Base-by-base conservation (phyloP, 2,888 invertebrate species). In the Lepetodrilus schrolli region DNA sequence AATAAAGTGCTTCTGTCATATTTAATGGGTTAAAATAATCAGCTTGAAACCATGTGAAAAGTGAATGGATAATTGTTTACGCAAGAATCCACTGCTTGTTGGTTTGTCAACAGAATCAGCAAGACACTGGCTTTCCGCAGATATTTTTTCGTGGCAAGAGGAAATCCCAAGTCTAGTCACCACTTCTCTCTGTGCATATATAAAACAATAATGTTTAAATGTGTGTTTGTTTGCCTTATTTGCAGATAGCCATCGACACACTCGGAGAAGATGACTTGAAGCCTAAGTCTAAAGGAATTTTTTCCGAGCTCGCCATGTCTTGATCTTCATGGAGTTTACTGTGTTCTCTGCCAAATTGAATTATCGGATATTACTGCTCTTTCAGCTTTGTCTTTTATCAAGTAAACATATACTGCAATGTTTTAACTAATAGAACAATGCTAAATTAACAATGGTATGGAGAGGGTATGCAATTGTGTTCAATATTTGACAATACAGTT, bases 241-340 rank as follows among this genome's bases (percentile, higher is more conserved):
- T 81, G 5, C 82, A 88, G 85, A 80, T 88, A 80, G 87, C 88
- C 2, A 74, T 83, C 2, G 89, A 89, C 43, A 86, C 85, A 3
- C 75, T 90, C 4, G 88, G 88, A 5, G 89, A 89, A 73, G 88
- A 89, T n/a, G 86, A 87, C 23, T 79, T 77, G n/a, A 80, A 79
- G 70, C 74, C 82, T 5, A 82, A 79, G 74, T 82, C 82, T 4
- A 78, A 79, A 34, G 88, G 88, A 65, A 82, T 88, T 17, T 87
- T 87, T 73, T 79, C 83, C 26, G 84, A 87, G 23, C 80, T 88
- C 34, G 78, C 82, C n/a, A 26, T 21, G 30, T 51, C 70, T 13
- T 65, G 58, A 36, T n/a, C n/a, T n/a, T n/a, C n/a, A n/a, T n/a
- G n/a, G n/a, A n/a, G n/a, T n/a, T n/a, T n/a, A n/a, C n/a, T n/a